These are phyloP conservation scores for Drosophila subquinaria DNA, from an alignment of 2,888 invertebrate genomes.

Conservation along the genomic window DNA sequence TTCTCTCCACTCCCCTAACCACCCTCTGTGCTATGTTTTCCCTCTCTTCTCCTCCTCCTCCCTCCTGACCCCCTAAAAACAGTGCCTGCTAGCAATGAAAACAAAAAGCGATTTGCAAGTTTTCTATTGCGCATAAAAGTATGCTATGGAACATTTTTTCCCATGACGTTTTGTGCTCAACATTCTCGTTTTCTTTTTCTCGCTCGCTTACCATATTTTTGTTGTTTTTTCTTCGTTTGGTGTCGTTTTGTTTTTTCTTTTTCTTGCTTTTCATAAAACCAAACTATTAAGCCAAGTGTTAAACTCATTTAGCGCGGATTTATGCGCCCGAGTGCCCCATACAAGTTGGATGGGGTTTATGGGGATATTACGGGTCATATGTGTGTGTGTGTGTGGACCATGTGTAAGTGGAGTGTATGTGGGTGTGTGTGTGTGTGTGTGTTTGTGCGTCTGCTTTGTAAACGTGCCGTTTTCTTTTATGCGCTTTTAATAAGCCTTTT, in stretches of 20 bases:
- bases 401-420: conserved; percentile 33
- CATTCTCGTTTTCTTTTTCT: conserved; percentile 60
- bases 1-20: background rate
- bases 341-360: conserved; percentile 49
- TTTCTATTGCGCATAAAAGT: conserved; percentile 80
- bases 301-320: conserved; percentile 81
- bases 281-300: conserved; percentile 80
- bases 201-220: conserved; percentile 50
- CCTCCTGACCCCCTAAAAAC: background rate
- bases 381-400: conserved; percentile 23
- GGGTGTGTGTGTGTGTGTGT: conserved; percentile 26
- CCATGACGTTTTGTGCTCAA: conserved; percentile 58
- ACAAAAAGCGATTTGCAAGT: conserved; percentile 81
- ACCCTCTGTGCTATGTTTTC: too few species aligned
- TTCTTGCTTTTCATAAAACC: conserved; percentile 78
- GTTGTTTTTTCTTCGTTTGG: conserved; percentile 19
- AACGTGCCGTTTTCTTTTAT: conserved; percentile 78
- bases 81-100: conserved; percentile 66
- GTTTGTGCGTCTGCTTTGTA: conserved; percentile 66
- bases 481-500: conserved; percentile 78
- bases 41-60: conserved; percentile 1
- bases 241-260: conserved; percentile 19
- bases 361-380: conserved; percentile 41
- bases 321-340: conserved; percentile 78
- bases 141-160: conserved; percentile 74